phyloP scores from a whole-genome alignment of 1,140 invertebrate species.

The Zophobas morio region DNA sequence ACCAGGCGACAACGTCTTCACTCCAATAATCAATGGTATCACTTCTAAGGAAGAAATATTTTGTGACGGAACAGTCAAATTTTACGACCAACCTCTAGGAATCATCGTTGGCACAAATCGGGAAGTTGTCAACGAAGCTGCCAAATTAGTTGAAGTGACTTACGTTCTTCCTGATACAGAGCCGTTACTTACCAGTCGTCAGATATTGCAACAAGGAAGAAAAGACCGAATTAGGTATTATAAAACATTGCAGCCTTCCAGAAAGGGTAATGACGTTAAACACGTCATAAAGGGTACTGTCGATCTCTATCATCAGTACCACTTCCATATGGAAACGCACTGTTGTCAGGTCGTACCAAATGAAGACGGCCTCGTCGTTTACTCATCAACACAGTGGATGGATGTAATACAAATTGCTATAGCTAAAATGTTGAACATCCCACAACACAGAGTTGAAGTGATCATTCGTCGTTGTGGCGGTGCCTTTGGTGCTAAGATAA shows the following conservation, averaged over 20 bases:
- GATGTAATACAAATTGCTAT: constrained; percentile 73
- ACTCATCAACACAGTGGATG: constrained; percentile 77
- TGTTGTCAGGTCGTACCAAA: constrained; percentile 74
- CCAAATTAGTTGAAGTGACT: constrained; percentile 77
- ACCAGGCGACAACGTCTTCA: constrained; percentile 79
- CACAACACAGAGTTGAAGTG: constrained; percentile 72
- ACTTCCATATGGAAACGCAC: constrained; percentile 77
- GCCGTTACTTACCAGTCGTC: constrained; percentile 75
- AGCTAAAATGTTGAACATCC: constrained; percentile 74
- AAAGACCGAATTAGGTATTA: constrained; percentile 53
- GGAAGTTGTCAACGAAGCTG: constrained; percentile 74
- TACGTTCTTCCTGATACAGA: constrained; percentile 71
- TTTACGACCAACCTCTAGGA: constrained; percentile 82
- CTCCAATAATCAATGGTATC: constrained; percentile 58
- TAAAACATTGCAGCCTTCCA: constrained; percentile 52
- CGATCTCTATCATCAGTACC: constrained; percentile 70
- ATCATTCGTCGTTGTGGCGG: constrained; percentile 77
- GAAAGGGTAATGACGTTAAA: constrained; percentile 59
- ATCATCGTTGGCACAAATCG: constrained; percentile 78
- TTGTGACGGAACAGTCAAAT: constrained; percentile 70
- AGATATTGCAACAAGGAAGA: constrained; percentile 67
- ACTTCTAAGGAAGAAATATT: constrained; percentile 71
- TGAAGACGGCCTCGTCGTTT: constrained; percentile 77
- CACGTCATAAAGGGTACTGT: constrained; percentile 69
- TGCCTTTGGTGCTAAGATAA: constrained; percentile 78